Percentiles rank a stretch among this genome's conserved stretches.
Evolutionary conservation across 1,140 invertebrate genomes (phyloP).

Genomic region (Hydropsyche tenuis): DNA sequence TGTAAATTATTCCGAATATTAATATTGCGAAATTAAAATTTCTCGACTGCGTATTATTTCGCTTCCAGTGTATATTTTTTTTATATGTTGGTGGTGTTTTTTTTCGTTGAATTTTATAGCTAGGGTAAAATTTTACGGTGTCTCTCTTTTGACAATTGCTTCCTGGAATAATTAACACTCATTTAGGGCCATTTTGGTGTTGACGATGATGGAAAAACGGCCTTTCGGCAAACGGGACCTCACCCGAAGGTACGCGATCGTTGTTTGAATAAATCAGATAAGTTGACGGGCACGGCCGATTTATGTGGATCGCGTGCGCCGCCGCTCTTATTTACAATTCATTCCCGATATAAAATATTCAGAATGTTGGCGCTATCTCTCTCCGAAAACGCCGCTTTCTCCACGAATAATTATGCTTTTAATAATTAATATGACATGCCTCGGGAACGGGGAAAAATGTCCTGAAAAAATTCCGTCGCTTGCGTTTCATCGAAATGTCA

Average conservation of each 20-base stretch:
- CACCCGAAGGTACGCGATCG: slow-evolving; percentile 12
- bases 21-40: too few species aligned
- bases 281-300: slow-evolving; percentile 27
- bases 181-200: neutral
- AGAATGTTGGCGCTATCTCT: slow-evolving; percentile 32
- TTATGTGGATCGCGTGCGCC: slow-evolving; percentile 31
- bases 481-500: too few species aligned
- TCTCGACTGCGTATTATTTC: too few species aligned
- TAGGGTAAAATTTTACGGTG: neutral
- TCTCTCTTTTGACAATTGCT: neutral
- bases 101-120: too few species aligned
- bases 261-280: slow-evolving; percentile 34
- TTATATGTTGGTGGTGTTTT: too few species aligned
- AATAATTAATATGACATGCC: slow-evolving; percentile 37
- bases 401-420: slow-evolving; percentile 34
- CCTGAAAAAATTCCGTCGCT: slow-evolving; percentile 7
- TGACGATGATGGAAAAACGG: neutral
- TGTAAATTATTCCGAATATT: too few species aligned
- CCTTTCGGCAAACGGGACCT: slow-evolving; percentile 7
- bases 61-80: neutral
- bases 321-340: slow-evolving; percentile 34
- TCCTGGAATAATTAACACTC: slow-evolving; percentile 12
- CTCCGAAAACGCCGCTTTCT: slow-evolving; percentile 29
- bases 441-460: neutral
- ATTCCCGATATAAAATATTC: slow-evolving; percentile 35